Evolutionary conservation across 2,113 vertebrate species (phyloP).

Genomic region (Microtus pennsylvanicus): DNA sequence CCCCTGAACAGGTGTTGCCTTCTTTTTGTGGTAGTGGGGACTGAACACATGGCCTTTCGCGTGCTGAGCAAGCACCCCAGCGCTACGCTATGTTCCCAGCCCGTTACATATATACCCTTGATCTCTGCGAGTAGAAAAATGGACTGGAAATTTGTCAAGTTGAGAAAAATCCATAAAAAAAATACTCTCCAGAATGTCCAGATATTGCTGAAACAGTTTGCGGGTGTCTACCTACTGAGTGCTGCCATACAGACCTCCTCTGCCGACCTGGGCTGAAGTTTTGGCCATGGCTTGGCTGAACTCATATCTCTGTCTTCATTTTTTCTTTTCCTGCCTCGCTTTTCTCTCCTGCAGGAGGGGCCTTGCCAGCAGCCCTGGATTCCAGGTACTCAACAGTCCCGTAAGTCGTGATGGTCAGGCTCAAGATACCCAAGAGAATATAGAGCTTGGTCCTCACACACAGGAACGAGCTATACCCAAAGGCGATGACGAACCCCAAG

Average conservation of each 20-base stretch:
- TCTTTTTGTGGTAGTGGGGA: not conserved
- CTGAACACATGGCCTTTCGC: not conserved
- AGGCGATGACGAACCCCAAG: slow-evolving; percentile 93
- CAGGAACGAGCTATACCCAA: slow-evolving; percentile 93
- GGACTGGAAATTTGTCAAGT: not conserved
- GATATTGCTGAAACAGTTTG: fast-evolving
- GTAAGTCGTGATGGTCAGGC: slow-evolving; percentile 85
- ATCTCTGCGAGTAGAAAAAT: not conserved
- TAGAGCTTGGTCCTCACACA: slow-evolving; percentile 92
- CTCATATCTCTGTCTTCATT: not conserved
- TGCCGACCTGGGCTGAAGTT: fast-evolving
- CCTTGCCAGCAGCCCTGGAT: slow-evolving; percentile 55
- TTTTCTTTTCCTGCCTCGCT: fast-evolving
- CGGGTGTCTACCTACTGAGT: not conserved
- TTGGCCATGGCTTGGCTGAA: fast-evolving
- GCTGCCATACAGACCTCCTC: not conserved
- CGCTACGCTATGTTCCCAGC: too few species aligned
- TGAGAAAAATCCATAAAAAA: not conserved
- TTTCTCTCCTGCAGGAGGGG: fast-evolving
- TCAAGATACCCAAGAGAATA: slow-evolving; percentile 89
- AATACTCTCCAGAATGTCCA: not conserved
- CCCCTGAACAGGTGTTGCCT: too few species aligned
- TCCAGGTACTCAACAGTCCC: slow-evolving; percentile 89
- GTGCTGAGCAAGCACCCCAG: not conserved
- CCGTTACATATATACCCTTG: not conserved